Percentiles rank a stretch among this genome's conserved stretches.
These are phyloP conservation scores for Grus americana DNA, from an alignment of 2,113 vertebrate species.

Conservation along the genomic window DNA sequence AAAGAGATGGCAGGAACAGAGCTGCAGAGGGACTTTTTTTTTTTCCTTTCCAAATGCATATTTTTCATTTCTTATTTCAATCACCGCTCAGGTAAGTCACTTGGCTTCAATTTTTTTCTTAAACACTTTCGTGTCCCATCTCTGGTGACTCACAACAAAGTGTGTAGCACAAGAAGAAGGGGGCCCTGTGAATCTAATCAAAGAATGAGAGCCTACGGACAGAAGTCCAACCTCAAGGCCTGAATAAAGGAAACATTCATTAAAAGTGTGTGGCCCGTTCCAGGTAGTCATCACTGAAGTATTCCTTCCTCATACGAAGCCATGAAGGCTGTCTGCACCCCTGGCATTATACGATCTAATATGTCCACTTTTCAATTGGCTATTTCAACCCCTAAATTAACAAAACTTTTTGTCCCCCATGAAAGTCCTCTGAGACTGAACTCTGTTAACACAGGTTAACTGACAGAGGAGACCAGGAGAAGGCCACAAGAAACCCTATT, in stretches of 20 bases:
- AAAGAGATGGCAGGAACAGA: neutral
- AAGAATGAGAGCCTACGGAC: neutral
- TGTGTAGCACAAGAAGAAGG: neutral
- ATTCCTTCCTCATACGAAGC: neutral
- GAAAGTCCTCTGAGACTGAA: neutral
- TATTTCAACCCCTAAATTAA: neutral
- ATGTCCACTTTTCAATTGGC: neutral
- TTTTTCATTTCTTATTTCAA: constrained; percentile 20
- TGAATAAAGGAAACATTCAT: neutral
- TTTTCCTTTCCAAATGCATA: neutral
- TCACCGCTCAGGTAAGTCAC: neutral
- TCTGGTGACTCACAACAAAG: neutral
- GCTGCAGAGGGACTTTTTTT: neutral
- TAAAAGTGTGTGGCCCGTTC: neutral
- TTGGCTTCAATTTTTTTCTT: neutral
- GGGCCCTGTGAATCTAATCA: neutral
- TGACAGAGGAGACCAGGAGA: neutral
- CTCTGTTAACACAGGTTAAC: neutral
- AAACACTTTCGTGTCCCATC: neutral
- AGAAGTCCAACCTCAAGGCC: neutral
- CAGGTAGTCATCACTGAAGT: neutral
- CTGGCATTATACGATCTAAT: neutral
- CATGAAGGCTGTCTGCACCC: neutral
- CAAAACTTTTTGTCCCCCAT: neutral
- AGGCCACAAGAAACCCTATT: neutral